These are phyloP conservation scores for Patiria pectinifera DNA, from an alignment of 53 echinoderm and acorn worm genomes.

Conservation along the genomic window DNA sequence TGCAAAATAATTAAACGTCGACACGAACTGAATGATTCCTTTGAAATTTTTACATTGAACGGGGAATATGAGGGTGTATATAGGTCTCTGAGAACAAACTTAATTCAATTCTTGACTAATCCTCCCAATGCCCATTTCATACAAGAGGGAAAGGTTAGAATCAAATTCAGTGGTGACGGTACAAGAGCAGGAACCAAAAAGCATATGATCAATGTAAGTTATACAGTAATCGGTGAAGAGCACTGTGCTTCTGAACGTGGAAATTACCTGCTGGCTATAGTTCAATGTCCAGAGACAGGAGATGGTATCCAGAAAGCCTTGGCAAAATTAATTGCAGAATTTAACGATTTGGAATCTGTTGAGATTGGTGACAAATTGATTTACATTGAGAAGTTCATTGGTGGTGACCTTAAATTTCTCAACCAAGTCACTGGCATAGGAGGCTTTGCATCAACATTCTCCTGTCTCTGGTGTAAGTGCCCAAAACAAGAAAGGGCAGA, in stretches of 20 bases:
- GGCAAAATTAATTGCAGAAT: constrained; percentile 50
- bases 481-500: constrained; percentile 56
- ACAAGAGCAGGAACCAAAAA: constrained; percentile 66
- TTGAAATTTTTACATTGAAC: no score
- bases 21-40: no score
- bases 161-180: constrained; percentile 78
- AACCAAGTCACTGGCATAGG: no score
- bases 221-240: constrained; percentile 65
- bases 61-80: no score
- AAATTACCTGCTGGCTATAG: no score
- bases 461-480: constrained; percentile 76
- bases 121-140: constrained; percentile 42
- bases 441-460: constrained; percentile 46
- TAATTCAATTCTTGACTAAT: constrained; percentile 35
- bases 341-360: constrained; percentile 60
- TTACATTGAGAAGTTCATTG: constrained; percentile 61
- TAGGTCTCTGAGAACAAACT: constrained; percentile 46
- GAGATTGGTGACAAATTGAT: constrained; percentile 59
- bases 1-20: no score
- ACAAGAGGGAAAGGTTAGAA: constrained; percentile 53
- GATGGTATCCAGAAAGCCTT: constrained; percentile 63
- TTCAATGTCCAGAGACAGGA: no score
- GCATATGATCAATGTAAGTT: constrained; percentile 71
- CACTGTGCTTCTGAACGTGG: no score
- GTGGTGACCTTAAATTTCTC: constrained; percentile 72